Evolutionary conservation across 1,140 invertebrate genomes (phyloP), one percentile per base, ranked within the genome.

Genomic region (Andricus grossulariae): DNA sequence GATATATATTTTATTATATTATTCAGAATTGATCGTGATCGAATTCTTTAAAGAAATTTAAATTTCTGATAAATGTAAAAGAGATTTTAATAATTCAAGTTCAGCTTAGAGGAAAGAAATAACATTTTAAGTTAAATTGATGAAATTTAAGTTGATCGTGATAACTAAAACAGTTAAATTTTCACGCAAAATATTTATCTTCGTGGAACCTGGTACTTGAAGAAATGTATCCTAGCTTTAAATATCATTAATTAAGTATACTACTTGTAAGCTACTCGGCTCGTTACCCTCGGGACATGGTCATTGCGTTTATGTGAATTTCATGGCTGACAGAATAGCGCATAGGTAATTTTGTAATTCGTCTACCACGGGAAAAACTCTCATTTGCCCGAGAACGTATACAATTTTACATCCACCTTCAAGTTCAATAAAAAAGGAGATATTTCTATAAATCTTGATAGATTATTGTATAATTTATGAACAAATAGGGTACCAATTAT

Each of bases 291-390:
- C 13, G 60, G 60, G 60, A 66, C 60, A n/a, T 66, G 21, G 60
- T 66, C 45, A 66, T 66, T 66, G 60, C 39, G 60, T 66, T 66
- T 45, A 66, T 66, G n/a, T 66, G 60, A 39, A 66, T 66, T 66
- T 66, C 60, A 66, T 66, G 60, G 10, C 25, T n/a, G 25, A 39
- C 60, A 66, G 39, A 66, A 66, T 32, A n/a, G 16, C 16, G 16
- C 32, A 39, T 66, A 39, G 25, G 39, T n/a, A 66, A 66, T 45
- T 13, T 66, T 66, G 39, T 32, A 66, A 39, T 15, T 16, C 13
- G 32, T 39, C n/a, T 66, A 7, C n/a, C 60, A 16, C 15, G 45
- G n/a, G n/a, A 66, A 66, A 25, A 39, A 57, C 1, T 57, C 8
- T 12, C 45, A 66, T 16, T 66, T 60, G 15, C 25, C 15, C 32